Conservation (phyloP, 2,797 vertebrate genomes). For the Tauraco hartlaubi region DNA sequence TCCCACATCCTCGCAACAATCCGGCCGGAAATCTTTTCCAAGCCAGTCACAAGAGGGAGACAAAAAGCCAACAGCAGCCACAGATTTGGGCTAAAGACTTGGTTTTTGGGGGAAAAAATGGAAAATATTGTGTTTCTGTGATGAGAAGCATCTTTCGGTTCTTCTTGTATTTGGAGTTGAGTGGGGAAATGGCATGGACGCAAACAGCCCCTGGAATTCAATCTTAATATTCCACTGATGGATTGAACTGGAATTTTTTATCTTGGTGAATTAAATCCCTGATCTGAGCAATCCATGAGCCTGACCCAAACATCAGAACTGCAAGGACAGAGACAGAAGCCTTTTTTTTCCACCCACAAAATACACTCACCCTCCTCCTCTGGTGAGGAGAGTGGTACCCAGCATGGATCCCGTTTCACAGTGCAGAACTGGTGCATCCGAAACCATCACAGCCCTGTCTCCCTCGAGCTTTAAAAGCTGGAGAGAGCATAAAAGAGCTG, state of each 20-base stretch:
- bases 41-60: constrained; percentile 11
- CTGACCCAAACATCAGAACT: neutral
- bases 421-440: neutral
- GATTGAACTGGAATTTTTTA: neutral
- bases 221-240: neutral
- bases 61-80: neutral
- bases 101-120: neutral
- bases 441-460: rapidly evolving
- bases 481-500: neutral
- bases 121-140: neutral
- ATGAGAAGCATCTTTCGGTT: neutral
- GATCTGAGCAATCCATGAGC: neutral
- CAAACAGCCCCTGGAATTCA: neutral
- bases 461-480: neutral
- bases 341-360: neutral
- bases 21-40: neutral
- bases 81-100: neutral
- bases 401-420: rapidly evolving
- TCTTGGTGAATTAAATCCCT: neutral
- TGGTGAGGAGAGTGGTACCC: rapidly evolving
- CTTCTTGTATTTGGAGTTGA: neutral
- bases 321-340: neutral
- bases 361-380: neutral
- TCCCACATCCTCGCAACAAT: neutral
- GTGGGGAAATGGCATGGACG: neutral